Conservation (phyloP, 2,797 vertebrate genomes). For the Crax fasciolata region DNA sequence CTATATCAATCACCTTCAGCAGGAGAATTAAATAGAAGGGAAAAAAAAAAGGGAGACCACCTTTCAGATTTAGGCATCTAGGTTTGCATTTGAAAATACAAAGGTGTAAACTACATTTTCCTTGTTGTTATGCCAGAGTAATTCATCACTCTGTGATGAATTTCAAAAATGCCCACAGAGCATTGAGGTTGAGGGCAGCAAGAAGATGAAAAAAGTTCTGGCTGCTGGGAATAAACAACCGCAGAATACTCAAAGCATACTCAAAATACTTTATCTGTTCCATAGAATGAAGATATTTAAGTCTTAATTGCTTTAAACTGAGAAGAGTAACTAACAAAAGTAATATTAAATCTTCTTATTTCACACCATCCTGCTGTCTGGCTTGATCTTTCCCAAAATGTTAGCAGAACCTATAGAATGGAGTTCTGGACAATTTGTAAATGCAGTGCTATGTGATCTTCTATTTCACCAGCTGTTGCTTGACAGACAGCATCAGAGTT, state of each 20-base stretch:
- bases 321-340: neutral
- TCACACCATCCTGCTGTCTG: neutral
- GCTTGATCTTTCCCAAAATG: neutral
- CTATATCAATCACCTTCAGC: neutral
- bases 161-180: neutral
- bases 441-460: fast-evolving
- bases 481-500: neutral
- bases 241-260: neutral
- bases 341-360: neutral
- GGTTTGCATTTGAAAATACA: neutral
- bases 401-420: neutral
- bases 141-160: neutral
- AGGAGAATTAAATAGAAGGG: fast-evolving
- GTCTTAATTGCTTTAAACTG: neutral
- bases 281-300: neutral
- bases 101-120: neutral
- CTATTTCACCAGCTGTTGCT: neutral
- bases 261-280: neutral
- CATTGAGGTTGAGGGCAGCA: neutral
- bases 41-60: neutral
- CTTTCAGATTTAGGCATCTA: neutral
- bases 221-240: neutral
- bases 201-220: neutral
- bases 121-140: neutral
- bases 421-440: neutral